Percentiles rank a stretch among this genome's conserved stretches.
Evolutionary conservation across 2,888 invertebrate species (phyloP).

Genomic region (Rhynchonema sp.): DNA sequence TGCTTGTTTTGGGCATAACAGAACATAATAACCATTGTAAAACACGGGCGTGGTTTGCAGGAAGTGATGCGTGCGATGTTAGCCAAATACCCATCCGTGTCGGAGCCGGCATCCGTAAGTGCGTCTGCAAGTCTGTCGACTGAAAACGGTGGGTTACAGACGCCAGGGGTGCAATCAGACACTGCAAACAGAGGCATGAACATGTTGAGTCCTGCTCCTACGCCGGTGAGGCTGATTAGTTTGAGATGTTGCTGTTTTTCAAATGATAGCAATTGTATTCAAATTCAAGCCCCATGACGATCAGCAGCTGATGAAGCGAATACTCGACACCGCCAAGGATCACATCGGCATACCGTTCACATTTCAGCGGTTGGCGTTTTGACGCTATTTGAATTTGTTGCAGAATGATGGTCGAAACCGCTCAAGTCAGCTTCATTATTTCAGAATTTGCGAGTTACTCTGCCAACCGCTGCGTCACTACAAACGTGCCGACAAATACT

Average conservation of each 20-base stretch:
- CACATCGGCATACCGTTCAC: constrained; percentile 18
- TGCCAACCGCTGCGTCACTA: constrained; percentile 80
- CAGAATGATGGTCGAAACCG: not conserved
- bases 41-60: not conserved
- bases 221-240: not conserved
- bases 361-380: constrained; percentile 12
- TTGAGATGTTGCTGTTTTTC: too few relatives aligned
- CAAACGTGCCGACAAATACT: constrained; percentile 80
- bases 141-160: too few relatives aligned
- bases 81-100: not conserved
- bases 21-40: not conserved
- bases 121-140: too few relatives aligned
- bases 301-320: constrained; percentile 6
- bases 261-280: too few relatives aligned
- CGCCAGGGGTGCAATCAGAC: too few relatives aligned
- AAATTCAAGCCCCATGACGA: not conserved
- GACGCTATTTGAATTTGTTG: not conserved
- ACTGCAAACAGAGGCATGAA: too few relatives aligned
- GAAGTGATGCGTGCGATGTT: not conserved
- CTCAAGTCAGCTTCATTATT: not conserved
- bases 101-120: not conserved
- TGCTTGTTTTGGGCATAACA: not conserved
- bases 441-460: constrained; percentile 59
- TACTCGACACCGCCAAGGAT: constrained; percentile 10
- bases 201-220: too few relatives aligned